A percentile compares a stretch with the other conserved stretches of the same genome.
Evolutionary conservation across 2,113 vertebrate genomes (phyloP).

Genomic region (Tamias sibiricus): DNA sequence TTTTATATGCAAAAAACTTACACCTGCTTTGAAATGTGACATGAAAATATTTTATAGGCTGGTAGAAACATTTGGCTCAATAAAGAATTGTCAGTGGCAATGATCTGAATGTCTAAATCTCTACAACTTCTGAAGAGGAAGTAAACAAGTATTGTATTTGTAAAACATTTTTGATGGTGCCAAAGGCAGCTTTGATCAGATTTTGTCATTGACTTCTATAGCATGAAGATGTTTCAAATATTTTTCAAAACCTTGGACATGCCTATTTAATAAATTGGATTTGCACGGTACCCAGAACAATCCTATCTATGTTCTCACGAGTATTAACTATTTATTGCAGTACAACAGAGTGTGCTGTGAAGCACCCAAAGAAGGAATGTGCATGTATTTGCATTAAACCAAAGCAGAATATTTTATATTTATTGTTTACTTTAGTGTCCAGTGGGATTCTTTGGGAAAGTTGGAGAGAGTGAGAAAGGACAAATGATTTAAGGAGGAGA

Average conservation of each 20-base stretch:
- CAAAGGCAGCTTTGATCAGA: constrained; percentile 7
- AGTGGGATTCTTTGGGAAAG: background rate
- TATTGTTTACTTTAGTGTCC: background rate
- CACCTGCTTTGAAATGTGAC: background rate
- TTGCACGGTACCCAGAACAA: background rate
- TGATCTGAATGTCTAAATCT: constrained; percentile 26
- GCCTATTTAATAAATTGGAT: background rate
- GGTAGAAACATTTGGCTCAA: background rate
- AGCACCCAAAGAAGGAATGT: background rate
- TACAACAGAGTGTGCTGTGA: background rate
- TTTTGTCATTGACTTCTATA: constrained; percentile 18
- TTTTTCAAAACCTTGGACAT: background rate
- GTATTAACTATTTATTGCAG: background rate
- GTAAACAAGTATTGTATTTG: constrained; percentile 13
- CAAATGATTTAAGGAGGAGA: background rate
- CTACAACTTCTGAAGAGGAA: background rate
- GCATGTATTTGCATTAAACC: background rate
- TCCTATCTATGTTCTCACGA: background rate
- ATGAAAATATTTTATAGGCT: background rate
- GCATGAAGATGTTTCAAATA: background rate
- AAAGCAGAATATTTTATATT: background rate
- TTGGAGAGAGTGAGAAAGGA: background rate
- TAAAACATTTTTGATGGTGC: constrained; percentile 24
- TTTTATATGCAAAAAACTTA: background rate
- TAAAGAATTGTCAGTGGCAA: background rate